A percentile compares a stretch with the other conserved stretches of the same genome.
phyloP scores from a whole-genome alignment of 2,888 invertebrate genomes.

The Megastigmus dorsalis region DNA sequence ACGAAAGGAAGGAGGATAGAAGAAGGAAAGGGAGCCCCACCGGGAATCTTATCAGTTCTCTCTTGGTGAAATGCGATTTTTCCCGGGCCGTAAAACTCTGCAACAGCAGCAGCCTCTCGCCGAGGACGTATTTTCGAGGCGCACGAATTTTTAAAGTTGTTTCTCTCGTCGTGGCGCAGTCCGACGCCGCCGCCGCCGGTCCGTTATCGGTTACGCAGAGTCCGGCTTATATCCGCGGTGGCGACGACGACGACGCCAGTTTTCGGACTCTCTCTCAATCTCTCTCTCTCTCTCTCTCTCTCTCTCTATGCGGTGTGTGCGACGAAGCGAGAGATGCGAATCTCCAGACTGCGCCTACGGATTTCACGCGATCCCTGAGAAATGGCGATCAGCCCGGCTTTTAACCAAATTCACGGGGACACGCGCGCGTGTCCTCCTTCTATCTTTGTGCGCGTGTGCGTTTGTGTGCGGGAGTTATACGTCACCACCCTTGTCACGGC shows the following conservation, averaged over 20 bases:
- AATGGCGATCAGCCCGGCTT: slow-evolving; percentile 17
- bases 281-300: too few species aligned
- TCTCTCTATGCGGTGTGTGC: background rate
- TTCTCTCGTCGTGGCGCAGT: background rate
- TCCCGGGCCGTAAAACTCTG: slow-evolving; percentile 41
- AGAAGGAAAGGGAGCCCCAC: background rate
- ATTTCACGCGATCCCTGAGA: slow-evolving; percentile 1
- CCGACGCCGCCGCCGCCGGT: slow-evolving; percentile 19
- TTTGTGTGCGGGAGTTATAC: too few species aligned
- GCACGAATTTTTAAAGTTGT: too few species aligned
- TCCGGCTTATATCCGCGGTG: too few species aligned
- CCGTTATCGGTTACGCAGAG: slow-evolving; percentile 42
- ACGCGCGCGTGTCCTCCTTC: background rate
- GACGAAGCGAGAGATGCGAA: slow-evolving; percentile 41
- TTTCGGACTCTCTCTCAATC: too few species aligned
- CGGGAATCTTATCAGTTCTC: slow-evolving; percentile 47
- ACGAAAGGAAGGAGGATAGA: background rate
- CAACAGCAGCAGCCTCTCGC: background rate
- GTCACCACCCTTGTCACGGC: slow-evolving; percentile 57
- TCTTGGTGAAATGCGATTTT: slow-evolving; percentile 51
- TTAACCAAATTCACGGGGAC: too few species aligned
- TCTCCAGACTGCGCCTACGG: slow-evolving; percentile 14
- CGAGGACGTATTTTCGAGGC: background rate
- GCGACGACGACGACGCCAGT: too few species aligned
- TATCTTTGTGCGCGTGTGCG: too few species aligned